Evolutionary conservation across 2,113 vertebrate genomes (phyloP).

Genomic region (Hyperopisus bebe): DNA sequence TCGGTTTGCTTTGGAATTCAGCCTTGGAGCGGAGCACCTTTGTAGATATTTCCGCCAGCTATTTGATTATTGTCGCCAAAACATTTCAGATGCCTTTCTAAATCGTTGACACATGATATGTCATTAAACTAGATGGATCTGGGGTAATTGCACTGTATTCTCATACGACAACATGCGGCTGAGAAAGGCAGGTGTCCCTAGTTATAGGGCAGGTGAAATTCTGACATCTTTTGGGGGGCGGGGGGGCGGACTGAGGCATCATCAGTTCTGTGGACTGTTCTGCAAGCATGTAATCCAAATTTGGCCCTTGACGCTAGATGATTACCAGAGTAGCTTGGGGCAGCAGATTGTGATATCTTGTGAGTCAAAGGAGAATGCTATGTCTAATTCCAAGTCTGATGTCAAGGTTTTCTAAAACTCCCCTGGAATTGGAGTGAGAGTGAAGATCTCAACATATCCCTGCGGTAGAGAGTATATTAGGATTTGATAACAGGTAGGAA

Average conservation of each 20-base stretch:
- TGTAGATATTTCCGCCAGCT: not conserved
- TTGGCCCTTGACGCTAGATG: not conserved
- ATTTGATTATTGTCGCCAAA: not conserved
- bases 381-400: not conserved
- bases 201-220: conserved; percentile 6
- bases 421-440: not conserved
- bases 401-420: not conserved
- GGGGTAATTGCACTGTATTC: conserved; percentile 25
- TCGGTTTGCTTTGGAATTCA: not conserved
- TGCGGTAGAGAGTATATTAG: not conserved
- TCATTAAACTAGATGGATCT: not conserved
- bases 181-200: conserved; percentile 19
- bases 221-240: not conserved
- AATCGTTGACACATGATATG: not conserved
- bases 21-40: not conserved
- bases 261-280: not conserved
- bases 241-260: not conserved
- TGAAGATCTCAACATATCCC: not conserved
- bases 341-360: conserved; percentile 1
- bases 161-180: not conserved
- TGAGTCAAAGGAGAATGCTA: conserved; percentile 6
- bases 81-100: not conserved
- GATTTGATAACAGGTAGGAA: not conserved
- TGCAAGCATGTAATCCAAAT: not conserved
- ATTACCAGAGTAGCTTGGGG: not conserved